Base-by-base conservation (phyloP, 2,888 invertebrate genomes). In the Agrotis segetum region DNA sequence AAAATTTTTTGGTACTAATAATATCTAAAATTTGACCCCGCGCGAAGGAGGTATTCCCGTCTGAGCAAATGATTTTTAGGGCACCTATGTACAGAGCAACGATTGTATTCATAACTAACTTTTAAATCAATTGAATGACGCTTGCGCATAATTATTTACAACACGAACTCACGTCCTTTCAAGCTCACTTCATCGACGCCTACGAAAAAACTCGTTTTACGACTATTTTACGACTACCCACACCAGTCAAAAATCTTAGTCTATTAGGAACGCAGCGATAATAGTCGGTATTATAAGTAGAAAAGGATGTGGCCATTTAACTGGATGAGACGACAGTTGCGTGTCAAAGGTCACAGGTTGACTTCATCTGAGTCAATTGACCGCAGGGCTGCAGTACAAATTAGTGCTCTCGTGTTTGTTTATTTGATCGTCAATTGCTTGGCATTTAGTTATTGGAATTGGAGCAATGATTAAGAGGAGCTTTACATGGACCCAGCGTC, bases 251-350 rank as follows among this genome's bases (percentile, higher is more conserved):
- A 81, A 74, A 77, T 81, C 74, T 60, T 77, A 67, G 77, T 52
- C 81, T 74, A 81, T 82, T 77, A 74, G 47, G 72, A 71, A 53
- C 69, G 50, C 46, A 78, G 68, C 64, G 46, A 69, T 79, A 81
- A 78, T 80, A 70, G 81, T 59, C 46, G 72, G 34, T 67, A 73
- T 19, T 61, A 69, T 85, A 85, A 85, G 82, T 85, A 86, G 83
- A 85, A 88, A 84, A 92, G 93, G 93, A 94, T 92, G 88, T 85
- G 84, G 77, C 82, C 88, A 89, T 92, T 93, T 92, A 93, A 82
- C 83, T 85, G 83, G 77, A 84, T 84, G 86, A 85, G 84, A 85
- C 78, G 83, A 74, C 79, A 79, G 77, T 82, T 77, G 76, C 79
- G 88, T 87, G 91, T 89, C 91, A 92, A 84, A 92, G 92, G 92